Evolutionary conservation across 2,888 invertebrate genomes (phyloP).

Genomic region (Diaprepes abbreviatus): DNA sequence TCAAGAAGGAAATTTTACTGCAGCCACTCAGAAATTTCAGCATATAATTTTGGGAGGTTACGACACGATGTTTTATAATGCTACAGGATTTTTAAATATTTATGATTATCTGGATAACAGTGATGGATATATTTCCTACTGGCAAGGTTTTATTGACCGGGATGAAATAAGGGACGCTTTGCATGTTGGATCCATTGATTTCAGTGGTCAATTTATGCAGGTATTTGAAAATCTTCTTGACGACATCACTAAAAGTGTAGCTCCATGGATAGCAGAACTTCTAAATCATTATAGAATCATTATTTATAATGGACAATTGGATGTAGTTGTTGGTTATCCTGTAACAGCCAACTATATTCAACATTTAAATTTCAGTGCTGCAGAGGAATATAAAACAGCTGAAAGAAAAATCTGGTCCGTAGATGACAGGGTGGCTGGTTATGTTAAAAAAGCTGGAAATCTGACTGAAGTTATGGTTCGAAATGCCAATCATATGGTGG

Average conservation of each 20-base stretch:
- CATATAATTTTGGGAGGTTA: background rate
- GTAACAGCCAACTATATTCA: conserved; percentile 91
- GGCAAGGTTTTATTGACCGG: conserved; percentile 24
- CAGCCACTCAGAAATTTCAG: conserved; percentile 74
- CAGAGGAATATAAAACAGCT: too few relatives aligned
- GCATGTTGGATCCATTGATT: conserved; percentile 34
- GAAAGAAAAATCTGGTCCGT: too few relatives aligned
- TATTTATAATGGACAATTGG: too few relatives aligned
- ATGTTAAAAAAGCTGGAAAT: too few relatives aligned
- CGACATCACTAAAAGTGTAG: conserved; percentile 76
- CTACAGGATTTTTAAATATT: conserved; percentile 27
- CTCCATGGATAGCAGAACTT: too few relatives aligned
- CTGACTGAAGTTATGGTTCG: too few relatives aligned
- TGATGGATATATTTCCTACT: conserved; percentile 17
- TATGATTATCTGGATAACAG: conserved; percentile 32
- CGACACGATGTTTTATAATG: background rate
- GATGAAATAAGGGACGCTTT: conserved; percentile 40
- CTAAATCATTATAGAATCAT: too few relatives aligned
- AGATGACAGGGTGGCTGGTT: conserved; percentile 77
- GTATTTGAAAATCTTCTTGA: conserved; percentile 32
- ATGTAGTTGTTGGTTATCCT: too few relatives aligned
- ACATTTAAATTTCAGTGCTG: too few relatives aligned
- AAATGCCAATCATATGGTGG: conserved; percentile 85
- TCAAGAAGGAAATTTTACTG: conserved; percentile 73
- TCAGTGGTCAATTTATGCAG: background rate